These are phyloP conservation scores for Tursiops truncatus DNA, from an alignment of 2,113 vertebrate genomes.

Conservation along the genomic window DNA sequence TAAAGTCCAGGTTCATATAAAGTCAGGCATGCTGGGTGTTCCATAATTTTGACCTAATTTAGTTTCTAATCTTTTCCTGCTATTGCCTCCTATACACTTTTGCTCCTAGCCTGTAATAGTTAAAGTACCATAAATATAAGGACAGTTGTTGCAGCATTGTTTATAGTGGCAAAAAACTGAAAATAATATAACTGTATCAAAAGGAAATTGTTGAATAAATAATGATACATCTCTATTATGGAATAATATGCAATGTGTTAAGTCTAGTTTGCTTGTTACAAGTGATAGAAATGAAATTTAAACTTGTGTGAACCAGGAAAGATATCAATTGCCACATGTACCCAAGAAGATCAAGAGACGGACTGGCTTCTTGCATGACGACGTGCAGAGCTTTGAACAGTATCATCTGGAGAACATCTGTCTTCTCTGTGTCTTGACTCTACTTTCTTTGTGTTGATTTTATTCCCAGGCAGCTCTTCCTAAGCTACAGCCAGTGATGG, in stretches of 20 bases:
- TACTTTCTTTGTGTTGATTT: background rate
- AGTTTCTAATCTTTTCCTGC: conserved; percentile 1
- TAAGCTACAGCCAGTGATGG: background rate
- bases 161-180: background rate
- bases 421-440: conserved; percentile 35
- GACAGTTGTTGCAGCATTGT: background rate
- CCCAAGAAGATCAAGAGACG: background rate
- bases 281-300: background rate
- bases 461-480: background rate
- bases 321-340: background rate
- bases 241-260: background rate
- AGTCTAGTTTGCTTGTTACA: background rate
- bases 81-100: background rate
- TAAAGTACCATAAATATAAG: background rate
- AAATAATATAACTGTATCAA: background rate
- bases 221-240: background rate
- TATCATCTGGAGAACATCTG: background rate
- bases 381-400: background rate
- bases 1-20: background rate
- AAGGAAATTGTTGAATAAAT: conserved; percentile 22
- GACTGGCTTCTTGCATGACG: background rate
- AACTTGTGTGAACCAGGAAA: background rate
- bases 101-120: background rate
- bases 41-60: background rate
- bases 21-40: background rate